Evolutionary conservation across 2,113 vertebrate genomes (phyloP).

Genomic region (Sarotherodon lohbergeri): DNA sequence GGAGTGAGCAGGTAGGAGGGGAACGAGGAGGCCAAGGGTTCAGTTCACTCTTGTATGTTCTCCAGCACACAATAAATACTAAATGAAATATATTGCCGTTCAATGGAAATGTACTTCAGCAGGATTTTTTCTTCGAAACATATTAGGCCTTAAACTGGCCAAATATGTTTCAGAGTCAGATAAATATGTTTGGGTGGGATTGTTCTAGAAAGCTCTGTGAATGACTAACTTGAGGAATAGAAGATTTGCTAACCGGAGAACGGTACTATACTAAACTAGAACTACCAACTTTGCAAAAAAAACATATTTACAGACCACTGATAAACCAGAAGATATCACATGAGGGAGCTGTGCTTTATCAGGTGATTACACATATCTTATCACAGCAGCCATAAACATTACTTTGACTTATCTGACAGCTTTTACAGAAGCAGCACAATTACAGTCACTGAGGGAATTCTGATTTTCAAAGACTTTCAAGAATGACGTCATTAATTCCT

Average conservation of each 20-base stretch:
- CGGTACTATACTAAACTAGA: background rate
- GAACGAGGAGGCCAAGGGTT: background rate
- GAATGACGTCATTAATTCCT: background rate
- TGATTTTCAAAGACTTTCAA: background rate
- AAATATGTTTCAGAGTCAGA: background rate
- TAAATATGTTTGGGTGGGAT: background rate
- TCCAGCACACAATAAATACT: background rate
- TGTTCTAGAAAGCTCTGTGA: background rate
- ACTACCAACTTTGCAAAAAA: background rate
- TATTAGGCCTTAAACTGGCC: no score
- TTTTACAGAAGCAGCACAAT: background rate
- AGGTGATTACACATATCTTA: background rate
- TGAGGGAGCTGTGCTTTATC: background rate
- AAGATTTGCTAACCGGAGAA: background rate
- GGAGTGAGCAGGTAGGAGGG: conserved; percentile 3
- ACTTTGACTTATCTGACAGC: background rate
- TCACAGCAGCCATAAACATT: background rate
- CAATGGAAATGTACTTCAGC: background rate
- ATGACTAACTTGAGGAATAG: background rate
- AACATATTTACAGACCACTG: no score
- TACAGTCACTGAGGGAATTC: background rate
- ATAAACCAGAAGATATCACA: background rate
- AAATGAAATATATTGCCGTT: background rate
- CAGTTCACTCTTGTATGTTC: background rate
- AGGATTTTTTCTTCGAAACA: background rate